A percentile compares a stretch with the other conserved stretches of the same genome.
Conservation (phyloP, 2,797 vertebrate genomes). For the Pterois miles region DNA sequence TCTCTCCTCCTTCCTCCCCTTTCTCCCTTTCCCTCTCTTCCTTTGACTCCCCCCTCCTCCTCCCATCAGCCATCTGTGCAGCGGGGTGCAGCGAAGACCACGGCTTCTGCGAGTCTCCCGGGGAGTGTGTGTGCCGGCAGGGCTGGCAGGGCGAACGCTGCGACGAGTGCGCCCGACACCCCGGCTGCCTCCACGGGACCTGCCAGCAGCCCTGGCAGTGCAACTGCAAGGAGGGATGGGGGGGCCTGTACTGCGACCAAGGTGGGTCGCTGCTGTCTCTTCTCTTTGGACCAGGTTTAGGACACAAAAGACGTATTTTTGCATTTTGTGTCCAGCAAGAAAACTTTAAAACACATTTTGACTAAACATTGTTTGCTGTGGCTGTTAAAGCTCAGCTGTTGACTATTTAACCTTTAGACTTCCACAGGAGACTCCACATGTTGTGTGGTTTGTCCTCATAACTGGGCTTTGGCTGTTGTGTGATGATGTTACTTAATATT, state of each 20-base stretch:
- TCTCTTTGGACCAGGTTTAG: not conserved
- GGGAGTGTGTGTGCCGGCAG: constrained; percentile 85
- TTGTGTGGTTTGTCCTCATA: not conserved
- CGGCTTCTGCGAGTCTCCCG: constrained; percentile 85
- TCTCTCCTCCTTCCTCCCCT: constrained; percentile 18
- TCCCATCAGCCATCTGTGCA: constrained; percentile 86
- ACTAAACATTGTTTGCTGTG: not conserved
- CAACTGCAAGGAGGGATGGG: constrained; percentile 89
- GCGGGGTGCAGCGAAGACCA: constrained; percentile 84
- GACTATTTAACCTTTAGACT: not conserved
- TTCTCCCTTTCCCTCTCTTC: constrained; percentile 24
- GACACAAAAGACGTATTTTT: not conserved
- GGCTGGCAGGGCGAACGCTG: constrained; percentile 90
- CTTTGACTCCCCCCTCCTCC: constrained; percentile 2
- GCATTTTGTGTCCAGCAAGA: too few relatives aligned
- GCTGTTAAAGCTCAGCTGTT: too few relatives aligned
- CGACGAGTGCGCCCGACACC: constrained; percentile 83
- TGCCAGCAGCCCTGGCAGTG: constrained; percentile 87
- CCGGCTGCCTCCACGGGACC: constrained; percentile 86
- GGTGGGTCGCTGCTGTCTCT: constrained; percentile 46
- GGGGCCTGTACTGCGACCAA: constrained; percentile 88
- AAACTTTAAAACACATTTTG: not conserved
- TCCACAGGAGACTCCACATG: not conserved
- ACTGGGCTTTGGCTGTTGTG: not conserved
- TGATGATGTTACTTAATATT: not conserved